These are phyloP conservation scores for Euphonia xanthogaster DNA, from an alignment of 2,797 vertebrate genomes.

Conservation along the genomic window DNA sequence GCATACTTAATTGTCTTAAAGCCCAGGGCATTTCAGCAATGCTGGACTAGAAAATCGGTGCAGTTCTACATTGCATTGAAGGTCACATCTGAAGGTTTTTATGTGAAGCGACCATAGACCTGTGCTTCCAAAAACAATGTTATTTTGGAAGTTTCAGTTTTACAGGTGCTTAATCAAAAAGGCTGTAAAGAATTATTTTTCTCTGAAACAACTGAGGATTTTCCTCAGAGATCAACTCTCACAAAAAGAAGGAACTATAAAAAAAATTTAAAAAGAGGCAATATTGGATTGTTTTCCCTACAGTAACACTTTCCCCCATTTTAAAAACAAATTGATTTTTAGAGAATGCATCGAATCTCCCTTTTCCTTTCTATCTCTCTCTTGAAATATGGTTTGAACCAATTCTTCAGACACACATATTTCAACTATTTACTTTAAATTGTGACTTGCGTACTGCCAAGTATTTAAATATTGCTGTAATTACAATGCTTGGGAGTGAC, in stretches of 20 bases:
- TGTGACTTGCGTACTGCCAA: neutral
- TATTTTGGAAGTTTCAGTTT: neutral
- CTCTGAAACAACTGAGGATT: neutral
- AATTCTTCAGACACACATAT: neutral
- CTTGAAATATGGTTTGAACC: neutral
- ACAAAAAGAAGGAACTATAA: neutral
- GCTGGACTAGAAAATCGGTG: neutral
- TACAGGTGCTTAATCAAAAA: neutral
- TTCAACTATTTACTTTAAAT: slow-evolving; percentile 24
- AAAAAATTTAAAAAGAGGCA: neutral
- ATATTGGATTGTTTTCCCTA: neutral
- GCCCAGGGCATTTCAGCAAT: neutral
- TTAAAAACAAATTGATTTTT: neutral
- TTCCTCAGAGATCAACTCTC: neutral
- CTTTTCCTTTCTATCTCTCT: neutral
- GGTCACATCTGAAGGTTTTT: neutral
- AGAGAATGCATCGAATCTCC: neutral
- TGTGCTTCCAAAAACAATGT: neutral
- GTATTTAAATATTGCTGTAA: neutral
- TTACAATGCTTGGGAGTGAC: neutral
- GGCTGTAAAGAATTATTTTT: neutral
- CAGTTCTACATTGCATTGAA: neutral
- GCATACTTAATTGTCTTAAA: slow-evolving; percentile 13
- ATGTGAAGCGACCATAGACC: neutral
- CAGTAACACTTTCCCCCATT: neutral